Evolutionary conservation across 1,140 invertebrate genomes (phyloP).

Genomic region (Trialeurodes vaporariorum): DNA sequence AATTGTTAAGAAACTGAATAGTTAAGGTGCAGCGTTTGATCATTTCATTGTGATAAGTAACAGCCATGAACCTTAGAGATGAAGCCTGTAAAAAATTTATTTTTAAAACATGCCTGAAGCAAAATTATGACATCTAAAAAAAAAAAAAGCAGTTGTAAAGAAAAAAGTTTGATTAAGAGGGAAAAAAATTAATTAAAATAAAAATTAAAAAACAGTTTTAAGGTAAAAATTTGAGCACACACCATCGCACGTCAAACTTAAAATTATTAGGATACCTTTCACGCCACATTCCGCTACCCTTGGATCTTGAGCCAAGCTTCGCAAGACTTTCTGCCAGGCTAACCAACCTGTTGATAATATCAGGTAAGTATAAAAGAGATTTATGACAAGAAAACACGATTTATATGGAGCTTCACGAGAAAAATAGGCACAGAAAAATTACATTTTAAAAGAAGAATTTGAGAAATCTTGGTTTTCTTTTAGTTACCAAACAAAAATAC

Average conservation of each 20-base stretch:
- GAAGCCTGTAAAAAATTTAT: constrained; percentile 2
- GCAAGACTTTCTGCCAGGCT: constrained; percentile 34
- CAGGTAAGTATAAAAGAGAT: background rate
- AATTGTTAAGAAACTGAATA: no score
- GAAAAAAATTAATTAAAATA: background rate
- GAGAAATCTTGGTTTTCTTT: no score
- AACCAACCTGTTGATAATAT: constrained; percentile 21
- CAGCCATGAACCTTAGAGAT: background rate
- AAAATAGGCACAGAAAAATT: no score
- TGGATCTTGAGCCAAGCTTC: constrained; percentile 37
- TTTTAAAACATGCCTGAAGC: background rate
- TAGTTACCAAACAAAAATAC: no score
- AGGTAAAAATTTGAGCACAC: no score
- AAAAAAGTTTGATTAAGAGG: background rate
- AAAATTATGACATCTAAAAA: constrained; percentile 3
- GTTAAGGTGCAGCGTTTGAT: no score
- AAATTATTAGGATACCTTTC: constrained; percentile 39
- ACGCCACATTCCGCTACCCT: constrained; percentile 44
- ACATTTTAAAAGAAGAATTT: no score
- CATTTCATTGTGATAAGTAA: no score
- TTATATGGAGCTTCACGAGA: no score
- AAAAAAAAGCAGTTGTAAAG: constrained; percentile 4
- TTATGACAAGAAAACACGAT: no score
- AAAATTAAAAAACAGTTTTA: no score
- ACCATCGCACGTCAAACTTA: constrained; percentile 17